phyloP scores from a whole-genome alignment of 2,888 invertebrate species.

The Sympetrum striolatum region DNA sequence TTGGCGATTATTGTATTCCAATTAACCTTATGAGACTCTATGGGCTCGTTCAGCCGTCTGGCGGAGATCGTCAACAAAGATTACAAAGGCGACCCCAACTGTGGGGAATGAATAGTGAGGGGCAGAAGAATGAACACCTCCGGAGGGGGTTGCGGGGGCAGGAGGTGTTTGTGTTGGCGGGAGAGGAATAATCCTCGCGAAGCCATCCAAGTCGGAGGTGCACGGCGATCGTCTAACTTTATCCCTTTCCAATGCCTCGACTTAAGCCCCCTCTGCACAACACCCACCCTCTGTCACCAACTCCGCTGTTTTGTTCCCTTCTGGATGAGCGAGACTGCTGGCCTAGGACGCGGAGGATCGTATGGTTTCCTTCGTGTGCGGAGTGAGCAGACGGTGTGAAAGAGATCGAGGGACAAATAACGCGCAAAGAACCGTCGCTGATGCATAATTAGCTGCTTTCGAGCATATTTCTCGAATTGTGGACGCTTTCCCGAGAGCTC shows the following conservation, averaged over 20 bases:
- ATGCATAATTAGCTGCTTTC: no score
- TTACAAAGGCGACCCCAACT: slow-evolving; percentile 28
- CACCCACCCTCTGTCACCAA: background rate
- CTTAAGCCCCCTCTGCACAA: background rate
- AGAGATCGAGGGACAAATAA: background rate
- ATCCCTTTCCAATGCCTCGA: background rate
- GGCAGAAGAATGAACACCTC: background rate
- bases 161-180: background rate
- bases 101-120: background rate
- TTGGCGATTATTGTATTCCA: slow-evolving; percentile 41
- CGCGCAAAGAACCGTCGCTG: background rate
- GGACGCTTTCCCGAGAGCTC: no score
- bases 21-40: slow-evolving; percentile 14
- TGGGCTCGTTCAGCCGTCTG: background rate
- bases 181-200: slow-evolving; percentile 22
- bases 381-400: background rate
- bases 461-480: no score
- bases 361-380: background rate
- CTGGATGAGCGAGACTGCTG: background rate
- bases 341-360: background rate
- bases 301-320: background rate
- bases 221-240: background rate
- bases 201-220: slow-evolving; percentile 7
- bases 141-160: background rate
- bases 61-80: slow-evolving; percentile 16